Base-by-base conservation (phyloP, 2,797 vertebrate genomes). In the Paguma larvata region DNA sequence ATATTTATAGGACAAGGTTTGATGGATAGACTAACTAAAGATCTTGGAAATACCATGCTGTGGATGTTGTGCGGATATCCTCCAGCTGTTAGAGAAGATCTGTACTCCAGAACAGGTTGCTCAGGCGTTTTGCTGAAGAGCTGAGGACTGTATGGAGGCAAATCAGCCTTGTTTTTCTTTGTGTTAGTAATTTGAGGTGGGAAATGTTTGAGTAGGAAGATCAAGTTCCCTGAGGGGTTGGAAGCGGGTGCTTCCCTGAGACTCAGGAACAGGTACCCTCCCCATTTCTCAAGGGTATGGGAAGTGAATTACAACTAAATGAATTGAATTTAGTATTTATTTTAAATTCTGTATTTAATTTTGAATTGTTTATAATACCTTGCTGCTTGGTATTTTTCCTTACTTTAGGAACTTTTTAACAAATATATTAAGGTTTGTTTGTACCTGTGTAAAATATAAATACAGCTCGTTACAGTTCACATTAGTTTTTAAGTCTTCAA, bases 311-410 rank as follows among this genome's bases (percentile, higher is more conserved):
- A 83, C 85, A 83, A 34, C 3, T 38, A 72, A 88, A 11, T 83
- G 30, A 95, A 25, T 91, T 80, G 25, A 88, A 12, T 70, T 56
- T 93, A 89, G 53, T 90, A 51, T 34, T 91, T 88, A 19, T 67
- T 86, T 91, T 25, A 53, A 89, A 27, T 91, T 96, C 79, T 32
- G 12, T 56, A 30, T 18, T 51, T 91, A 56, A 82, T 89, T 84
- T 91, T 97, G 46, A 96, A 80, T 30, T 88, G 62, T 94, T 78
- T 85, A 13, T n/a, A 30, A n/a, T 78, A 23, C 9, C 15, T 72
- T 80, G 51, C 27, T 48, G 1, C 65, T 86, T 86, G 56, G 4
- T 72, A 59, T 44, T 95, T 80, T 93, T 77, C 44, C 30, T 56
- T 62, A 46, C n/a, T 75, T 75, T 67, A 56, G 53, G 34, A 73